Evolutionary conservation across 2,888 invertebrate species (phyloP), one percentile per base, ranked within the genome.

Genomic region (Ophion ellenae): DNA sequence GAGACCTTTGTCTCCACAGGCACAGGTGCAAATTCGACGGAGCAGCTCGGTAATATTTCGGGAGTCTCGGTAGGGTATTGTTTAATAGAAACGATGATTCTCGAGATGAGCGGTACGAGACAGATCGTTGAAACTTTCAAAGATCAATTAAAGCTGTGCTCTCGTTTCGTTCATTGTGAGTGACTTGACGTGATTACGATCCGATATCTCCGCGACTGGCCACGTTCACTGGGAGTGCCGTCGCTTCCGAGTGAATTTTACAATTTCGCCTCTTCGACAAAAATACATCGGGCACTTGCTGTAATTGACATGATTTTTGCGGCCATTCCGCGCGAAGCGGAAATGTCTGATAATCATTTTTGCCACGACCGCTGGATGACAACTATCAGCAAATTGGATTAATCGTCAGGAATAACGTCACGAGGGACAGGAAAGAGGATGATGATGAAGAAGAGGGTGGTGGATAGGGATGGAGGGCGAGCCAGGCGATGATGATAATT

Each of bases 331-430:
- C 14, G 66, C 20, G 9, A 20, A 53, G 14, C 36, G 78, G 69
- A 78, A 57, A 66, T 24, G 24, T 59, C n/a, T 28, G 71, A n/a
- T 20, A 53, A 57, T 66, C 20, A 11, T n/a, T 47, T 47, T 32
- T 63, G 40, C 28, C 57, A 28, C 36, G 28, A 45, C 47, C n/a
- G 28, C 36, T 20, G 20, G 24, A 61, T 63, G 32, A 32, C 40
- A 40, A 47, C 9, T n/a, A 67, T 59, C 5, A 66, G 64, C 7
- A 45, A 79, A 82, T 82, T n/a, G 63, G 86, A 89, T 90, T 89
- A 90, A 90, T 90, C 89, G 84, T 84, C 88, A 86, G 82, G 86
- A 88, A 87, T 90, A 87, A 85, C 83, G 83, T 57, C 87, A 83
- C 78, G 83, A 74, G 70, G 53, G 75, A 81, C 53, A 74, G 32